Percentiles rank a stretch among this genome's conserved stretches.
phyloP scores from a whole-genome alignment of 2,797 vertebrate genomes.

The Eremophila alpestris region DNA sequence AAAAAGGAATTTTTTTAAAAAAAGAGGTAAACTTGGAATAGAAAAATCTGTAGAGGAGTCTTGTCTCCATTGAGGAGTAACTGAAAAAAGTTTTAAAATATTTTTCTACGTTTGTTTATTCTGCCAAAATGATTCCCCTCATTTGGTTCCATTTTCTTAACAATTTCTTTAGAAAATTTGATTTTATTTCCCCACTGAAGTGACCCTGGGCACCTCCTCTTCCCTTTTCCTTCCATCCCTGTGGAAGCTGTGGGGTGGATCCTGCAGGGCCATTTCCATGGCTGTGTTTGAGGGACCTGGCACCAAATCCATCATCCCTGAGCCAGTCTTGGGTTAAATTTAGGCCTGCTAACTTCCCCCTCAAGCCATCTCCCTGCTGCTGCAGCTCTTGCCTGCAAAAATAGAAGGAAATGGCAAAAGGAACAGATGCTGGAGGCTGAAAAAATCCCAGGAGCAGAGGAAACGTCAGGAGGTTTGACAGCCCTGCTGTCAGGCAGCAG shows the following conservation, averaged over 20 bases:
- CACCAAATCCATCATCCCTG: background rate
- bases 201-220: background rate
- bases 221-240: background rate
- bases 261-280: background rate
- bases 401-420: constrained; percentile 6
- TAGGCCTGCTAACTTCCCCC: background rate
- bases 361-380: background rate
- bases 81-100: background rate
- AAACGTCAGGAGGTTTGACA: accelerated
- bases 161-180: background rate
- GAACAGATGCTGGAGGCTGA: constrained; percentile 31
- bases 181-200: background rate
- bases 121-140: background rate
- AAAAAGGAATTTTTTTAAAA: background rate
- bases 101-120: background rate
- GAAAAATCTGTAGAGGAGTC: background rate
- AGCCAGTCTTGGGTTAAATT: background rate
- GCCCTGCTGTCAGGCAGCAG: background rate
- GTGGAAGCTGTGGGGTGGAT: background rate
- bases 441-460: background rate
- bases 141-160: background rate
- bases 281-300: background rate
- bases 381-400: constrained; percentile 3
- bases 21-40: background rate
- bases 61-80: background rate